Evolutionary conservation across 2,113 vertebrate species (phyloP).

Genomic region (Recurvirostra avosetta): DNA sequence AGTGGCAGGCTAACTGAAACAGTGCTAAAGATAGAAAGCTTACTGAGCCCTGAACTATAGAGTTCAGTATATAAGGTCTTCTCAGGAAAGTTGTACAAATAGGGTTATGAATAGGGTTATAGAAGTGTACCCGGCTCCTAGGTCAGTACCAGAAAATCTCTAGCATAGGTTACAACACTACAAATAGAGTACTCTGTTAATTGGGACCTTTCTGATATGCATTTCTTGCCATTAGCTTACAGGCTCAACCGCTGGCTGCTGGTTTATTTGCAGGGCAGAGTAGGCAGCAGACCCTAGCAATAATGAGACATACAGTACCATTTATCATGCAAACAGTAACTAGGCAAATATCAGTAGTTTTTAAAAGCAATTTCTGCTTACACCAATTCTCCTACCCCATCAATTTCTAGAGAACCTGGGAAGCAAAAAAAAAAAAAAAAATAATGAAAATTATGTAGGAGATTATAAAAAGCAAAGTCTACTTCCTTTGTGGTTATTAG

Average conservation of each 20-base stretch:
- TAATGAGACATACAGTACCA: background rate
- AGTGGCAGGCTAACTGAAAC: background rate
- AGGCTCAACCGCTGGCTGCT: background rate
- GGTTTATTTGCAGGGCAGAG: background rate
- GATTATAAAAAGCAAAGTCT: background rate
- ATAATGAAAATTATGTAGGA: background rate
- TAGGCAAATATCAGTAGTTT: background rate
- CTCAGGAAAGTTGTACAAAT: background rate
- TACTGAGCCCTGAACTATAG: background rate
- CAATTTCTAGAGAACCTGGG: background rate
- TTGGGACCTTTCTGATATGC: background rate
- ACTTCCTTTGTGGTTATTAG: background rate
- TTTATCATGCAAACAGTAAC: background rate
- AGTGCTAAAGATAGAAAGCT: background rate
- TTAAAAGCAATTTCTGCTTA: background rate
- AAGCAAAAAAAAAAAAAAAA: background rate
- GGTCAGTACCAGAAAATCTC: background rate
- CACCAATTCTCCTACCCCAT: background rate
- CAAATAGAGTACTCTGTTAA: background rate
- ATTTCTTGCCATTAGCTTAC: background rate
- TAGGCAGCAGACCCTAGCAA: background rate
- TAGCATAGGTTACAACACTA: background rate
- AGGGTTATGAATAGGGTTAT: no score
- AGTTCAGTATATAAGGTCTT: background rate
- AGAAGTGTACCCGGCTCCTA: background rate